phyloP scores from a whole-genome alignment of 1,140 invertebrate genomes.

The Zaprionus ornatus region DNA sequence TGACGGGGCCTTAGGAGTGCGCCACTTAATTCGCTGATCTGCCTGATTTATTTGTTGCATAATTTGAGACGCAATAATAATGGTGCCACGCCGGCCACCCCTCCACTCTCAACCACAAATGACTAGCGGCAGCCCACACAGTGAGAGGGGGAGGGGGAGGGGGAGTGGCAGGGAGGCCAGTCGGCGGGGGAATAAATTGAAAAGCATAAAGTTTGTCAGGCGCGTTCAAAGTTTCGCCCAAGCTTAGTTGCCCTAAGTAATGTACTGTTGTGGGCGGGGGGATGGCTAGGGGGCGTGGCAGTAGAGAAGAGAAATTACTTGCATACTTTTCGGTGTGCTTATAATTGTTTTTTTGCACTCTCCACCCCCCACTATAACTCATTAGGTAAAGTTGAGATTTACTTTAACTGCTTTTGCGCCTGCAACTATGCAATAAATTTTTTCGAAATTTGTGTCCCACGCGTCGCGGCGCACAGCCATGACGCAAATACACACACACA shows the following conservation, averaged over 20 bases:
- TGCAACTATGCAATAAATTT: slow-evolving; percentile 80
- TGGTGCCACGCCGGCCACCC: background rate
- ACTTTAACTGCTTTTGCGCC: slow-evolving; percentile 73
- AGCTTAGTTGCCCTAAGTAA: slow-evolving; percentile 54
- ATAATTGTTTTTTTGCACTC: slow-evolving; percentile 71
- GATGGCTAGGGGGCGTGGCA: background rate
- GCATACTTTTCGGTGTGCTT: slow-evolving; percentile 76
- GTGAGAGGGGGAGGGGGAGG: too few species aligned
- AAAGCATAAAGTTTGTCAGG: slow-evolving; percentile 73
- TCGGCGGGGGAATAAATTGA: slow-evolving; percentile 68
- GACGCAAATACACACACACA: slow-evolving; percentile 53
- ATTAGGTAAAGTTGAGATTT: slow-evolving; percentile 78
- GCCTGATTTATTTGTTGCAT: slow-evolving; percentile 77
- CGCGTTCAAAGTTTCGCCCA: slow-evolving; percentile 54
- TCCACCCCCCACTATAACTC: slow-evolving; percentile 56
- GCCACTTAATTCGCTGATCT: slow-evolving; percentile 59
- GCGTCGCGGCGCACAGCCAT: slow-evolving; percentile 41
- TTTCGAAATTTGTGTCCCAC: slow-evolving; percentile 60
- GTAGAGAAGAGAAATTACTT: slow-evolving; percentile 51
- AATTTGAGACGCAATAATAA: slow-evolving; percentile 56
- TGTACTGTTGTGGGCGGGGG: slow-evolving; percentile 30
- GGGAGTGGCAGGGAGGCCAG: background rate
- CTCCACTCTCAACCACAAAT: slow-evolving; percentile 25
- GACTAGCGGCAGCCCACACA: slow-evolving; percentile 18
- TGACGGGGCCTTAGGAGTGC: slow-evolving; percentile 44